Percentiles rank a stretch among this genome's conserved stretches.
phyloP scores from a whole-genome alignment of 2,113 vertebrate genomes.

The Python bivittatus region DNA sequence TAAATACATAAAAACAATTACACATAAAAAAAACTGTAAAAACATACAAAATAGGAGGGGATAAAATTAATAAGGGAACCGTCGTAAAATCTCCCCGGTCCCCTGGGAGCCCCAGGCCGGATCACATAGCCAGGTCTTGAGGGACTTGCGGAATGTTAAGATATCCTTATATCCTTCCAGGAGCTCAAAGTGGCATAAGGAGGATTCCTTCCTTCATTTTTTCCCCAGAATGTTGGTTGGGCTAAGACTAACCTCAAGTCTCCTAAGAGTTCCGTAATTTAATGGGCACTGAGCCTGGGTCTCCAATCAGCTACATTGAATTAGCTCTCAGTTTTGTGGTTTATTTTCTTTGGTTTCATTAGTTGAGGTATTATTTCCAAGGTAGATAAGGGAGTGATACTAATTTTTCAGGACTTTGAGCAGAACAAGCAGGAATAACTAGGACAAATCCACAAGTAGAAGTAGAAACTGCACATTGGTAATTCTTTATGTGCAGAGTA shows the following conservation, averaged over 20 bases:
- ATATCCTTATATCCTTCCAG: neutral
- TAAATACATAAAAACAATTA: too few relatives aligned
- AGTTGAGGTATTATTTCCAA: neutral
- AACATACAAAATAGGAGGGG: too few relatives aligned
- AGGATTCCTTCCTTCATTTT: neutral
- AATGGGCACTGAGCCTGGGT: neutral
- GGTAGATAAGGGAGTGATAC: neutral
- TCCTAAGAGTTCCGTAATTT: neutral
- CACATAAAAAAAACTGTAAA: too few relatives aligned
- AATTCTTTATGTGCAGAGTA: neutral
- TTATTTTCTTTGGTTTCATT: neutral
- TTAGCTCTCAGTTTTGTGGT: neutral
- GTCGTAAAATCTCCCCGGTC: too few relatives aligned
- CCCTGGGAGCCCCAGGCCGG: too few relatives aligned
- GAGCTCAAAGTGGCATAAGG: neutral
- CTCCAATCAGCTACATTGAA: neutral
- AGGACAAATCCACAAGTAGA: too few relatives aligned
- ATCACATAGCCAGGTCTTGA: too few relatives aligned
- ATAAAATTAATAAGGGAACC: too few relatives aligned
- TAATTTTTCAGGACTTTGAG: neutral
- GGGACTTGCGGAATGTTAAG: too few relatives aligned
- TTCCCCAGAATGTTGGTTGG: neutral
- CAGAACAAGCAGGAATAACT: neutral
- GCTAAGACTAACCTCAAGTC: neutral
- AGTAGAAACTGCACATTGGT: neutral